phyloP scores from a whole-genome alignment of 2,888 invertebrate species.

The Drosophila yooni region DNA sequence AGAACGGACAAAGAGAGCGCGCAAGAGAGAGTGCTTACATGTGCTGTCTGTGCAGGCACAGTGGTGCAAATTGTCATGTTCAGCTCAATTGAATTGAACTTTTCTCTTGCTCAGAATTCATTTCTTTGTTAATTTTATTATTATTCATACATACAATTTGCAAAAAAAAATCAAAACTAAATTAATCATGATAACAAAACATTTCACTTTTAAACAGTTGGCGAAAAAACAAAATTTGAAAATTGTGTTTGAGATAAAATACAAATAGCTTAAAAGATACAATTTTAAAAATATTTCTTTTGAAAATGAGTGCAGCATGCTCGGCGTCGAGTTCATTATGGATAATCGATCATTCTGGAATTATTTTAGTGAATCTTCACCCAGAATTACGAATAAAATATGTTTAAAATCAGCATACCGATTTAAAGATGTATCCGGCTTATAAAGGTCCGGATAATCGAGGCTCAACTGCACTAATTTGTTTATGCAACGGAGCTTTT shows the following conservation, averaged over 20 bases:
- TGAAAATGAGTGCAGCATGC: neutral
- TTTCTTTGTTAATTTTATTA: neutral
- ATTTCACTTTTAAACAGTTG: neutral
- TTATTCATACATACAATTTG: neutral
- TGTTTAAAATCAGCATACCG: neutral
- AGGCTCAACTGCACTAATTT: neutral
- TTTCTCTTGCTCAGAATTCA: neutral
- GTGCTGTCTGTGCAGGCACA: slow-evolving; percentile 33
- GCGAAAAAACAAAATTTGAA: neutral
- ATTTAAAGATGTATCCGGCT: neutral
- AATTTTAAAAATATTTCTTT: neutral
- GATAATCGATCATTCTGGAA: neutral
- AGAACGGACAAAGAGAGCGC: slow-evolving; percentile 5
- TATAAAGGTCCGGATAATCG: neutral
- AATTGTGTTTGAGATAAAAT: neutral
- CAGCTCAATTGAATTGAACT: neutral
- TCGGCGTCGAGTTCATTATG: neutral
- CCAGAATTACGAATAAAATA: neutral
- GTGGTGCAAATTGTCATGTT: slow-evolving; percentile 22
- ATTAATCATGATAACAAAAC: neutral
- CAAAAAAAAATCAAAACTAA: neutral
- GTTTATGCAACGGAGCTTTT: neutral
- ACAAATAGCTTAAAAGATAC: neutral
- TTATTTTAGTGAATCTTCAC: neutral
- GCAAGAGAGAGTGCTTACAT: slow-evolving; percentile 7